Percentiles rank a stretch among this genome's conserved stretches.
Evolutionary conservation across 2,113 vertebrate species (phyloP).

Genomic region (Nestor notabilis): DNA sequence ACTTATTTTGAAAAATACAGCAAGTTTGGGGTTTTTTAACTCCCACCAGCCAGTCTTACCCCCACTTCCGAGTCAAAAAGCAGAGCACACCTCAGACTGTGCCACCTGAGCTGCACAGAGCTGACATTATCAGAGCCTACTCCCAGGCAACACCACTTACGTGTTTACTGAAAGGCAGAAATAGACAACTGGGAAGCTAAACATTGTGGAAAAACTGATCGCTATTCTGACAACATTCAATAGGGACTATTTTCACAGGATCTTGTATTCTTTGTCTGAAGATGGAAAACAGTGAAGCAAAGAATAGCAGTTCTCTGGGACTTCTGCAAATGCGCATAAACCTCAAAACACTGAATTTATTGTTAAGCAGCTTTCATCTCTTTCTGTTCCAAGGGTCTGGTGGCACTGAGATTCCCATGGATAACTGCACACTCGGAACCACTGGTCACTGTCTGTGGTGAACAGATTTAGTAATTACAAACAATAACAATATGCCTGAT

Average conservation of each 20-base stretch:
- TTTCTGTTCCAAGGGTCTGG: background rate
- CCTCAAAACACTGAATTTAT: background rate
- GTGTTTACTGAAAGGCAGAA: background rate
- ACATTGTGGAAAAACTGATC: accelerated
- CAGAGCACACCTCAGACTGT: background rate
- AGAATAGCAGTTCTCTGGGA: background rate
- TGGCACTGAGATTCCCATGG: background rate
- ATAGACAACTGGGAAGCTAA: background rate
- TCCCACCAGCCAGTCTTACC: background rate
- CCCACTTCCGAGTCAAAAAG: background rate
- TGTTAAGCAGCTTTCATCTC: background rate
- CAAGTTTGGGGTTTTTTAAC: background rate
- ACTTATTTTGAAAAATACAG: slow-evolving; percentile 5
- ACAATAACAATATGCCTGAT: background rate
- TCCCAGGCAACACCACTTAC: background rate
- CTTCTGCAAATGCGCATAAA: background rate
- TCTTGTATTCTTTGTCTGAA: background rate
- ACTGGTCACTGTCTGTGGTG: accelerated
- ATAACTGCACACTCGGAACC: background rate
- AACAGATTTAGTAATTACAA: background rate
- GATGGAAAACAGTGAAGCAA: background rate
- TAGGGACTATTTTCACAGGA: background rate
- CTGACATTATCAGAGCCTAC: background rate
- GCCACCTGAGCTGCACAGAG: background rate
- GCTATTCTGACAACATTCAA: background rate